Base-by-base conservation (phyloP, 2,113 vertebrate genomes). In the Chaenocephalus aceratus region DNA sequence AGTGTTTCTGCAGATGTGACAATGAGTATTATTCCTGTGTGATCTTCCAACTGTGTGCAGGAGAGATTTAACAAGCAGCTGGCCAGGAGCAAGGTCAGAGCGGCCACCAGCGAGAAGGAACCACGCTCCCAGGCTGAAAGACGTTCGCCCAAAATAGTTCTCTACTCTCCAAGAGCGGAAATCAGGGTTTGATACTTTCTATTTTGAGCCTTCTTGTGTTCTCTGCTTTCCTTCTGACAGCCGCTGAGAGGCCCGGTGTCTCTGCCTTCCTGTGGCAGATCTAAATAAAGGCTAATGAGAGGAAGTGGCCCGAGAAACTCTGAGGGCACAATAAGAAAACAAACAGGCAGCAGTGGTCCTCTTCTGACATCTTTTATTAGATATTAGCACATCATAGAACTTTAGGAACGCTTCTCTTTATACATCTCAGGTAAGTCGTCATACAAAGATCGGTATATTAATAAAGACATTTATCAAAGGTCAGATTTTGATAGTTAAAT, bases 391-490 rank as follows among this genome's bases (percentile, higher is more conserved):
- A 86, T 52, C 54, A 5, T 26, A 45, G 60, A 72, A 84, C 76
- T 49, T 80, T 72, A 88, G 87, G 79, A 90, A 90, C 79, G 78
- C 75, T 87, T 89, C 85, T 84, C 73, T 89, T 88, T 74, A 87
- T 85, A 86, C 82, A 86, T 86, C 44, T 65, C 52, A 53, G 75
- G 72, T 84, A 87, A 65, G 75, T 81, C 85, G 87, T 88, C 85
- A 90, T 87, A 90, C 86, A 89, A 90, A 92, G 64, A 73, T 82
- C 73, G 68, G 59, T 82, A 57, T 82, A 84, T 90, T 83, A 91
- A 83, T 87, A 85, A 92, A 90, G 87, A 89, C 75, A 82, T 84
- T 85, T 68, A 87, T 89, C 82, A 87, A 88, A 86, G 83, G 57
- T 73, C 75, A 84, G 64, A 83, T 83, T 80, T 49, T 68, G 75